Conservation (phyloP, 2,113 vertebrate genomes). For the Turdus rufiventris region DNA sequence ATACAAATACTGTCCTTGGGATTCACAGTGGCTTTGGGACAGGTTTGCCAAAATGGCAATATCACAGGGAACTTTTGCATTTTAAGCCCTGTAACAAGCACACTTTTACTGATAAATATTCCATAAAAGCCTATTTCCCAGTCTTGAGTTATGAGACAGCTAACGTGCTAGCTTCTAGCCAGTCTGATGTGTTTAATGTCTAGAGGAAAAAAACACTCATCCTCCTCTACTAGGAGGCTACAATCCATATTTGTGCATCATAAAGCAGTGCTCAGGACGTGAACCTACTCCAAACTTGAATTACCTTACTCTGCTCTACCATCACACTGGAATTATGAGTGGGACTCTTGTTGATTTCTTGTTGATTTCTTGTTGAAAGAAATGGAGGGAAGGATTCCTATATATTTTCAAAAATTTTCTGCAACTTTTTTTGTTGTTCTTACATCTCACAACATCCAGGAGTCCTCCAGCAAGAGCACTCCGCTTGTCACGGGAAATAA, state of each 20-base stretch:
- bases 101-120: neutral
- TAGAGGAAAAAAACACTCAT: neutral
- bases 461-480: slow-evolving; percentile 25
- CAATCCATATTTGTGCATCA: rapidly evolving
- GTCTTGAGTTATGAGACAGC: neutral
- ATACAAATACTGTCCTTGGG: neutral
- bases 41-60: neutral
- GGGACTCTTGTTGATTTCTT: neutral
- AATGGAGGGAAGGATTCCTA: slow-evolving; percentile 3
- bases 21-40: neutral
- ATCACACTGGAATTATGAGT: slow-evolving; percentile 36
- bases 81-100: neutral
- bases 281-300: neutral
- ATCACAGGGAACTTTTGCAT: neutral
- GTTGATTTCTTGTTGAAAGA: too few relatives aligned
- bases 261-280: neutral
- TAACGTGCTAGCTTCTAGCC: neutral
- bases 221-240: neutral
- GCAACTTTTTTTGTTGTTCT: slow-evolving; percentile 41
- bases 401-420: slow-evolving; percentile 49
- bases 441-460: slow-evolving; percentile 62
- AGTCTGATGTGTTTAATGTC: neutral
- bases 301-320: neutral
- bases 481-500: slow-evolving; percentile 61
- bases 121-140: neutral